Base-by-base conservation (phyloP, 2,113 vertebrate genomes). In the Rhinopomastus cyanomelas region DNA sequence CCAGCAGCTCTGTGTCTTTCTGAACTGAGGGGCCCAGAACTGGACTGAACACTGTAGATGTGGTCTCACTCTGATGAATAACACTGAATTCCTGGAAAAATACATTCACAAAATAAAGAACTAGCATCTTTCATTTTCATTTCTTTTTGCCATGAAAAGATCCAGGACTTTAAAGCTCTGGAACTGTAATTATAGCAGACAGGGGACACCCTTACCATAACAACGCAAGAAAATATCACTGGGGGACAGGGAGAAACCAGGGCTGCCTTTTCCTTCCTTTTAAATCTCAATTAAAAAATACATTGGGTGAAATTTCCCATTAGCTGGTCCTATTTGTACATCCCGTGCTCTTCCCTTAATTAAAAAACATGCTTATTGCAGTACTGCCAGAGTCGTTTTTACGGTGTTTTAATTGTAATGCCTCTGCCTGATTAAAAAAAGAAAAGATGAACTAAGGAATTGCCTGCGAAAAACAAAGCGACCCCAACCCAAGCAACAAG, bases 351-450 rank as follows among this genome's bases (percentile, higher is more conserved):
- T 96, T 96, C 44, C 97, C 97, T 97, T 98, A 97, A 98, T 97
- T 98, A 98, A 98, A 98, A 97, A 97, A 98, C 97, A 96, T 96
- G 96, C 96, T 97, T 97, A 97, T 97, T 97, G 96, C 96, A 96
- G 97, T 96, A 96, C 94, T 97, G 97, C 97, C 94, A 95, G 97
- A 97, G 97, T 97, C 86, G 5, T 89, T 98, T 97, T 97, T 97
- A 97, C 75, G 94, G 95, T 97, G 96, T 97, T 98, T 98, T 97
- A 98, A 98, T 98, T 98, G 97, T 97, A 98, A 97, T 95, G 97
- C 95, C 96, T 97, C 96, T 97, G 97, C 90, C 97, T 98, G 97
- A 97, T 98, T 97, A 97, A 97, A 98, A 98, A 97, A 97, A 97
- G 96, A 97, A 98, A 98, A 97, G 96, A 98, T 97, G 97, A 98